phyloP scores from a whole-genome alignment of 1,140 invertebrate genomes.

The Bilobella aurantiaca region DNA sequence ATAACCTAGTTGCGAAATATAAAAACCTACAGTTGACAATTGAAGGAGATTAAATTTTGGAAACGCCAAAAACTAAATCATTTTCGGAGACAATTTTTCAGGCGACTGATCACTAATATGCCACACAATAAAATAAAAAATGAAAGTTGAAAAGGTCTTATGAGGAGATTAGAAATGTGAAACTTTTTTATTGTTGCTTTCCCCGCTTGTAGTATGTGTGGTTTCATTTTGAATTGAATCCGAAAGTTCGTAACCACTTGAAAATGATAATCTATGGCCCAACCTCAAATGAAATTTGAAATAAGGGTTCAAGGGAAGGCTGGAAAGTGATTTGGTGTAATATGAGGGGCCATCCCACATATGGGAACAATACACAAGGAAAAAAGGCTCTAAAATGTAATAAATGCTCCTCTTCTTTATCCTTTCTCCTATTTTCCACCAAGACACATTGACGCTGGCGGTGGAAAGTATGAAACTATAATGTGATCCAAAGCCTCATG shows the following conservation, averaged over 20 bases:
- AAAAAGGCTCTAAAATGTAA: conserved; percentile 3
- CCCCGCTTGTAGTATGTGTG: not conserved
- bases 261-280: conserved; percentile 1
- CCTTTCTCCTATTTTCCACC: not conserved
- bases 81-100: not conserved
- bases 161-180: conserved; percentile 5
- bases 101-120: too few relatives aligned
- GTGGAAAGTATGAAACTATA: not conserved
- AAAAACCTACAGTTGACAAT: too few relatives aligned
- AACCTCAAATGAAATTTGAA: not conserved
- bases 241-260: conserved; percentile 6
- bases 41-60: too few relatives aligned
- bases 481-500: not conserved
- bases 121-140: not conserved
- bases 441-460: too few relatives aligned
- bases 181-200: conserved; percentile 7
- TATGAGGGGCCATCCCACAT: conserved; percentile 5
- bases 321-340: not conserved
- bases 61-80: too few relatives aligned
- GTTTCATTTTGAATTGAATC: conserved; percentile 1
- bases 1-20: too few relatives aligned
- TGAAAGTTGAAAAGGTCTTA: not conserved
- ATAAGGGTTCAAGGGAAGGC: not conserved
- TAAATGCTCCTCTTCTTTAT: not conserved
- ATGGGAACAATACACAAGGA: conserved; percentile 1